Evolutionary conservation across 1,140 invertebrate genomes (phyloP).

Genomic region (Hermatobates lingyangjiaoensis): DNA sequence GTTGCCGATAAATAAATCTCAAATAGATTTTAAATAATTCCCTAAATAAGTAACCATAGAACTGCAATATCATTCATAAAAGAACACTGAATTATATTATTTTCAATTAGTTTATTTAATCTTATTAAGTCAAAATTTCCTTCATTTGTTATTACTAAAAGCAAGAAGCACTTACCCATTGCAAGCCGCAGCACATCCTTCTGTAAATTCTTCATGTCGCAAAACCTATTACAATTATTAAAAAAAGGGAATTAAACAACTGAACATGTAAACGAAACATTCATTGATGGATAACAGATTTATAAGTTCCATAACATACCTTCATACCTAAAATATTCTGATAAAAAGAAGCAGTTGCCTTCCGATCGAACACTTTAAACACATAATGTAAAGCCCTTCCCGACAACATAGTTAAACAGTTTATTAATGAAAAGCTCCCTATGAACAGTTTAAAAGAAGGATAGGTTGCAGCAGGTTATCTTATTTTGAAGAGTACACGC

Average conservation of each 20-base stretch:
- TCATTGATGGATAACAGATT: background rate
- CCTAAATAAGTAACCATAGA: too few relatives aligned
- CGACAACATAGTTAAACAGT: constrained; percentile 33
- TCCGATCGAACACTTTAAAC: constrained; percentile 80
- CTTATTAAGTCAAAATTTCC: background rate
- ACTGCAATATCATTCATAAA: background rate
- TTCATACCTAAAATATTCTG: constrained; percentile 83
- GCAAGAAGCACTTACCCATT: constrained; percentile 88
- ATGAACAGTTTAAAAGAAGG: too few relatives aligned
- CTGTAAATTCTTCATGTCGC: constrained; percentile 90
- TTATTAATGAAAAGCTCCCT: too few relatives aligned
- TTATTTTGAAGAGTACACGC: too few relatives aligned
- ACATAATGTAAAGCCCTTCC: constrained; percentile 76
- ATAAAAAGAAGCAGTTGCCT: constrained; percentile 69
- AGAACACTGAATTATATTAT: background rate
- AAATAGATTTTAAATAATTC: too few relatives aligned
- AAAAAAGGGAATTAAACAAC: constrained; percentile 3
- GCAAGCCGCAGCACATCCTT: constrained; percentile 87
- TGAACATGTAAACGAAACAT: constrained; percentile 1
- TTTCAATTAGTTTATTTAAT: background rate
- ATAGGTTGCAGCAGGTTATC: too few relatives aligned
- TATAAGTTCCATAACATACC: constrained; percentile 30
- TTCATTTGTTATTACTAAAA: background rate
- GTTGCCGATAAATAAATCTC: too few relatives aligned
- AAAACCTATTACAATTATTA: constrained; percentile 42